These are phyloP conservation scores for Eupelmus urozonus DNA, from an alignment of 2,888 invertebrate genomes.

Conservation along the genomic window DNA sequence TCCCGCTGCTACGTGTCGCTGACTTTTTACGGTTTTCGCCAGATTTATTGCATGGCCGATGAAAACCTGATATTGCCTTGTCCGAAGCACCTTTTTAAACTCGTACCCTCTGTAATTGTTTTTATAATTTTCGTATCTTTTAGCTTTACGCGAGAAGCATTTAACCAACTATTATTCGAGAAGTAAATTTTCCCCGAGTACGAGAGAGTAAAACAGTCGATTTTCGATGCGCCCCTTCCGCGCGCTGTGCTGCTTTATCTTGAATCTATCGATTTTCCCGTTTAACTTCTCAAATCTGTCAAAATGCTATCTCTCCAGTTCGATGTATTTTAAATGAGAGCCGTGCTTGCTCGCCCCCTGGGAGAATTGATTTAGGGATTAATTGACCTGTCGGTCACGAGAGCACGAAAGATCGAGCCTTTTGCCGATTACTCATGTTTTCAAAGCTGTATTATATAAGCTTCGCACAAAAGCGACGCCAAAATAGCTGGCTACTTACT, in stretches of 20 bases:
- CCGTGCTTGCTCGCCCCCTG: not conserved
- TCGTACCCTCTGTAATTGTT: not conserved
- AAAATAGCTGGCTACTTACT: slow-evolving; percentile 75
- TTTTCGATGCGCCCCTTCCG: not conserved
- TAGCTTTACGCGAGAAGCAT: not conserved
- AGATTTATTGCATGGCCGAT: slow-evolving; percentile 22
- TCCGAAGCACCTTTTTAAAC: slow-evolving; percentile 18
- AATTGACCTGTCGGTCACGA: slow-evolving; percentile 28
- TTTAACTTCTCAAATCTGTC: slow-evolving; percentile 34
- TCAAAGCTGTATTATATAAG: too few species aligned
- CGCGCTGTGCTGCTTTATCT: slow-evolving; percentile 17
- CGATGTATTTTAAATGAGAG: slow-evolving; percentile 29
- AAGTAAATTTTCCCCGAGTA: too few species aligned
- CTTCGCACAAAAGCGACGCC: not conserved
- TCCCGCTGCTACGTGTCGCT: not conserved
- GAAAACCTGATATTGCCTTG: slow-evolving; percentile 29
- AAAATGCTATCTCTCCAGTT: slow-evolving; percentile 14
- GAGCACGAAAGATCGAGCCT: slow-evolving; percentile 3
- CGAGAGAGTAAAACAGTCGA: too few species aligned
- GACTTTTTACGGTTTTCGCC: slow-evolving; percentile 30
- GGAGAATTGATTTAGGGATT: slow-evolving; percentile 25
- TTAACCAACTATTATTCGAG: too few species aligned
- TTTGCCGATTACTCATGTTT: slow-evolving; percentile 1
- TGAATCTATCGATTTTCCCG: slow-evolving; percentile 22
- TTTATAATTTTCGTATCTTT: slow-evolving; percentile 15